These are phyloP conservation scores for Trigoniulus corallinus DNA, from an alignment of 1,140 invertebrate genomes.

Conservation along the genomic window DNA sequence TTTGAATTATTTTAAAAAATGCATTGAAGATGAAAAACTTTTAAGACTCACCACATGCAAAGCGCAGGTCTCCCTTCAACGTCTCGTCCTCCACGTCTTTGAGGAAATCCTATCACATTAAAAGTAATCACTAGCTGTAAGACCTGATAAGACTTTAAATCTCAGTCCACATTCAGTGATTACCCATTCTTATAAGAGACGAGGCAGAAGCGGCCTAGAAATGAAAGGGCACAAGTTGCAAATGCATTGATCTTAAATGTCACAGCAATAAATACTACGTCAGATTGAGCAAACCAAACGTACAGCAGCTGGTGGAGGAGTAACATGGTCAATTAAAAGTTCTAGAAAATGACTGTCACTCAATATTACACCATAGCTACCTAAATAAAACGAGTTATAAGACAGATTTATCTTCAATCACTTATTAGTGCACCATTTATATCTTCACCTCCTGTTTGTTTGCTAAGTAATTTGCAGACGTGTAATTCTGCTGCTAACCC, in stretches of 20 bases:
- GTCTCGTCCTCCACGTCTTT: conserved; percentile 24
- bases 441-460: conserved; percentile 55
- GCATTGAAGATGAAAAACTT: conserved; percentile 1
- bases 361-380: conserved; percentile 61
- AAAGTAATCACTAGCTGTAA: no score
- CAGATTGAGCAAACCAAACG: no score
- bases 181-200: conserved; percentile 34
- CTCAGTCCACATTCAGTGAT: no score
- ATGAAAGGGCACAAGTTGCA: conserved; percentile 10
- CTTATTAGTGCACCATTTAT: not conserved
- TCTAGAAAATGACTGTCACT: conserved; percentile 82
- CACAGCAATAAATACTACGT: not conserved
- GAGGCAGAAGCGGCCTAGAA: conserved; percentile 21
- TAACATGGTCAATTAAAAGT: conserved; percentile 47
- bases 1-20: not conserved
- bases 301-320: conserved; percentile 64
- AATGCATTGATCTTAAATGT: not conserved
- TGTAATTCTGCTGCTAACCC: conserved; percentile 87
- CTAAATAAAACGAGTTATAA: conserved; percentile 15
- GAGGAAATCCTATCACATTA: conserved; percentile 27
- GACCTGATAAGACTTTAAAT: no score
- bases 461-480: conserved; percentile 67
- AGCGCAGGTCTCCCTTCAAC: conserved; percentile 28
- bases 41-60: conserved; percentile 60
- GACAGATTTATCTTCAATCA: not conserved